Evolutionary conservation across 2,888 invertebrate species (phyloP).

Genomic region (Sesia apiformis): DNA sequence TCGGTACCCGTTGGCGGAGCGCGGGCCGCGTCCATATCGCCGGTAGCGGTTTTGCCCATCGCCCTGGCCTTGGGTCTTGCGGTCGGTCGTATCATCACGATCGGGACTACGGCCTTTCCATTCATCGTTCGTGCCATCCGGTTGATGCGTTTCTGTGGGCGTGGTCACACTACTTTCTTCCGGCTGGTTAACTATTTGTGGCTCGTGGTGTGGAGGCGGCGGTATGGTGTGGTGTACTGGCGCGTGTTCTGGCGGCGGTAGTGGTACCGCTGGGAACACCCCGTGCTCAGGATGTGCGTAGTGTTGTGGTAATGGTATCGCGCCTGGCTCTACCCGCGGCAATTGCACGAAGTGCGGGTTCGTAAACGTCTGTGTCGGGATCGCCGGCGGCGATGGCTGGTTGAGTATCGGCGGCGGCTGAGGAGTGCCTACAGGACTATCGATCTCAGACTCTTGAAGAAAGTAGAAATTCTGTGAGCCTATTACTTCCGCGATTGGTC

Average conservation of each 20-base stretch:
- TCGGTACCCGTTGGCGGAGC: constrained; percentile 58
- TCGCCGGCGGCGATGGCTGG: constrained; percentile 64
- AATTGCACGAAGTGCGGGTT: constrained; percentile 83
- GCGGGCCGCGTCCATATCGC: constrained; percentile 44
- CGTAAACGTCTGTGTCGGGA: constrained; percentile 89
- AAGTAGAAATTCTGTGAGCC: constrained; percentile 86
- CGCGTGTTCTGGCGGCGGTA: constrained; percentile 63
- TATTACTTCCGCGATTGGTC: constrained; percentile 83
- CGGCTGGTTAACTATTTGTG: constrained; percentile 16
- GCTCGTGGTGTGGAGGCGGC: constrained; percentile 24
- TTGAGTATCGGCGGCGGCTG: constrained; percentile 56
- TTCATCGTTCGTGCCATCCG: constrained; percentile 37
- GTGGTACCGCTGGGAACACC: constrained; percentile 56
- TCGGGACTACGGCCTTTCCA: constrained; percentile 50
- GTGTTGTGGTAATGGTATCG: constrained; percentile 72
- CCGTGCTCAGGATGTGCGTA: constrained; percentile 71
- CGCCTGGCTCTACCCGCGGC: constrained; percentile 60
- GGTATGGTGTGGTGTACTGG: constrained; percentile 69
- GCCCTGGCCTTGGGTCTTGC: constrained; percentile 54
- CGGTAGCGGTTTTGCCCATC: constrained; percentile 54
- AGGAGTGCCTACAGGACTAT: constrained; percentile 78
- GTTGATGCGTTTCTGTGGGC: constrained; percentile 17
- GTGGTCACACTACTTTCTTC: constrained; percentile 21
- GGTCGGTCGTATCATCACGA: constrained; percentile 40
- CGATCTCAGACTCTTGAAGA: constrained; percentile 92